Conservation (phyloP, 2,113 vertebrate genomes). For the Nibea albiflora region DNA sequence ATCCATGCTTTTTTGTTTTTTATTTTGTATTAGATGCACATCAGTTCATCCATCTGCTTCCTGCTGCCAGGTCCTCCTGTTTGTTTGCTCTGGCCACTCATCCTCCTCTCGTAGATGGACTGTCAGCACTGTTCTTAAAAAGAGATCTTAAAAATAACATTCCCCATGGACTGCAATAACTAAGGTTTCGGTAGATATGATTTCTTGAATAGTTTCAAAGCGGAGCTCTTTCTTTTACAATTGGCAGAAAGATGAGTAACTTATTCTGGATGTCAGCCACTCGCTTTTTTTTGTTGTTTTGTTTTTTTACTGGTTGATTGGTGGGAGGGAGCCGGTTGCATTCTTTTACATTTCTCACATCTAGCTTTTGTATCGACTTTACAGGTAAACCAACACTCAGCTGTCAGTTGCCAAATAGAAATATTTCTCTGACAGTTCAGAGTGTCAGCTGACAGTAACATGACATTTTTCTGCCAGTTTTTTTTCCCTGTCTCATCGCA, state of each 20-base stretch:
- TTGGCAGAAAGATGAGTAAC: neutral
- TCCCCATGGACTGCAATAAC: neutral
- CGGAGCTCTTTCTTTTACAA: neutral
- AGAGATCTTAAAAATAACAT: constrained; percentile 30
- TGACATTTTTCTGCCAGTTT: constrained; percentile 20
- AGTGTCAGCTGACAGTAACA: constrained; percentile 7
- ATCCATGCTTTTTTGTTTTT: neutral
- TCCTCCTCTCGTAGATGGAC: constrained; percentile 38
- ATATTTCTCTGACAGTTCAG: constrained; percentile 17
- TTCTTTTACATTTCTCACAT: neutral
- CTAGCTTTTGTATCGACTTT: constrained; percentile 1
- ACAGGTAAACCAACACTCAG: neutral
- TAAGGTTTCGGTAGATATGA: constrained; percentile 12
- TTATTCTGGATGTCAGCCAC: neutral
- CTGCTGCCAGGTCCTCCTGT: constrained; percentile 90
- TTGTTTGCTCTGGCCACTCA: constrained; percentile 84
- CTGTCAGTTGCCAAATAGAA: neutral
- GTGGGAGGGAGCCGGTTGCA: neutral
- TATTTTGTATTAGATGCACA: neutral
- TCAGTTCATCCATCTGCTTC: constrained; percentile 84
- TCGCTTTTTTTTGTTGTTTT: neutral
- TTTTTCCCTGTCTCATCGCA: constrained; percentile 7
- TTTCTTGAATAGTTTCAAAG: constrained; percentile 18
- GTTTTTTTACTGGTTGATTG: neutral
- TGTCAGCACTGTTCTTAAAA: constrained; percentile 70